A percentile compares a stretch with the other conserved stretches of the same genome.
These are phyloP conservation scores for Xiphophorus couchianus DNA, from an alignment of 2,113 vertebrate species.

Conservation along the genomic window DNA sequence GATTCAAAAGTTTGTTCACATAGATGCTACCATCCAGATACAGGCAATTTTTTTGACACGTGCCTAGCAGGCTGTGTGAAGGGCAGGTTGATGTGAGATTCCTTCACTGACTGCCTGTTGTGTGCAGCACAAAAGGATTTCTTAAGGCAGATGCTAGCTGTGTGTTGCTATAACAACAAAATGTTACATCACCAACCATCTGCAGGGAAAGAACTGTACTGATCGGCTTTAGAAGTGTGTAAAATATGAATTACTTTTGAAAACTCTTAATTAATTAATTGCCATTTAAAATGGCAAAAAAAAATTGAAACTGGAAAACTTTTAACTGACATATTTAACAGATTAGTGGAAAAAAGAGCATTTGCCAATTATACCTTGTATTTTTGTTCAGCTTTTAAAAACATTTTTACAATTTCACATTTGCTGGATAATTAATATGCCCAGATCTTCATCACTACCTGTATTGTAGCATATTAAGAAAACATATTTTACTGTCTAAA, in stretches of 20 bases:
- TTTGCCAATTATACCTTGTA: too few species aligned
- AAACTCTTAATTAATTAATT: background rate
- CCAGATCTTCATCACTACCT: background rate
- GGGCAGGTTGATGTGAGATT: conserved; percentile 43
- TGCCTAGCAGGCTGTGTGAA: conserved; percentile 31
- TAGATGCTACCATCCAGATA: background rate
- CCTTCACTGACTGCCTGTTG: conserved; percentile 46
- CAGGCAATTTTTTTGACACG: background rate
- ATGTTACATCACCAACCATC: conserved; percentile 53
- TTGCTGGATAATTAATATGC: too few species aligned
- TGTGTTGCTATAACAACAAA: background rate
- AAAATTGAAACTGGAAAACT: background rate
- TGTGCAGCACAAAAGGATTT: conserved; percentile 46
- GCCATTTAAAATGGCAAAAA: too few species aligned
- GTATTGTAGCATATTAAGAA: background rate
- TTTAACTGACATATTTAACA: too few species aligned
- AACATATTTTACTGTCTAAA: background rate
- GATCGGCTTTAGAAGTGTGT: background rate
- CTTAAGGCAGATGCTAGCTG: conserved; percentile 31
- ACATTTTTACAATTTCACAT: too few species aligned
- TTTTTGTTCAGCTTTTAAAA: too few species aligned
- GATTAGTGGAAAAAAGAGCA: too few species aligned
- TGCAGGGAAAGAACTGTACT: conserved; percentile 53
- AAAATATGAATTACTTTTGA: background rate
- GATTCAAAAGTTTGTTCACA: background rate